Conservation (phyloP, 2,113 vertebrate genomes). For the Argyrosomus japonicus region DNA sequence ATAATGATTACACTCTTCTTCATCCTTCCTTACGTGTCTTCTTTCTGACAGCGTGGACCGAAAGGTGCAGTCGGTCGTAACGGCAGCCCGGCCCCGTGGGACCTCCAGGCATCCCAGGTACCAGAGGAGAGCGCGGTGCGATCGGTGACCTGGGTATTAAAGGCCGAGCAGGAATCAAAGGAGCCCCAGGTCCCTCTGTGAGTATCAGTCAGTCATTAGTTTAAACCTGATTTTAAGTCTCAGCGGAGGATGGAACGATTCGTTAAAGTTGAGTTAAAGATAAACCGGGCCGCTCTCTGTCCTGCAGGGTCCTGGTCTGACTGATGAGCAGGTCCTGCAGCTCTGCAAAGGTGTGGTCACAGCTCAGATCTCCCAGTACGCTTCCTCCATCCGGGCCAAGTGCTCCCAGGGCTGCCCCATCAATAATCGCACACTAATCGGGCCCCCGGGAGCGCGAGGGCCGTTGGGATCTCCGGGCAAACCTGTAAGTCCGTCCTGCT, state of each 20-base stretch:
- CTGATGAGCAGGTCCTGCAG: constrained; percentile 84
- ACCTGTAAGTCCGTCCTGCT: constrained; percentile 69
- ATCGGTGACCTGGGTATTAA: constrained; percentile 79
- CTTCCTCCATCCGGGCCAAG: constrained; percentile 79
- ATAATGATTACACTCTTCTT: too few relatives aligned
- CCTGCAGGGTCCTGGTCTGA: constrained; percentile 83
- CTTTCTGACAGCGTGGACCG: constrained; percentile 74
- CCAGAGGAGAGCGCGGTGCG: constrained; percentile 79
- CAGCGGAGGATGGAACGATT: too few relatives aligned
- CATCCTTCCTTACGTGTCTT: too few relatives aligned
- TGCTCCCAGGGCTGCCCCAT: constrained; percentile 84
- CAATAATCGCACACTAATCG: constrained; percentile 82
- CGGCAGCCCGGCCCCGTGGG: constrained; percentile 78
- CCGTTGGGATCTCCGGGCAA: constrained; percentile 72
- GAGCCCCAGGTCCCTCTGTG: constrained; percentile 80
- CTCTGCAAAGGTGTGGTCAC: constrained; percentile 82
- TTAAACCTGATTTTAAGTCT: background rate
- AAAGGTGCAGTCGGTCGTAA: constrained; percentile 72
- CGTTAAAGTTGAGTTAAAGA: background rate
- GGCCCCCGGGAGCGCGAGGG: constrained; percentile 79
- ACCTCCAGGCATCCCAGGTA: constrained; percentile 81
- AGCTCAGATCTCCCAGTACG: constrained; percentile 83
- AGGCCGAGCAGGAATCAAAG: constrained; percentile 81
- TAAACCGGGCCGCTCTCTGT: background rate
- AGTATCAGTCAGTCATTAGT: constrained; percentile 44